These are phyloP conservation scores for Brevimyrus niger DNA, from an alignment of 2,113 vertebrate species.

Conservation along the genomic window DNA sequence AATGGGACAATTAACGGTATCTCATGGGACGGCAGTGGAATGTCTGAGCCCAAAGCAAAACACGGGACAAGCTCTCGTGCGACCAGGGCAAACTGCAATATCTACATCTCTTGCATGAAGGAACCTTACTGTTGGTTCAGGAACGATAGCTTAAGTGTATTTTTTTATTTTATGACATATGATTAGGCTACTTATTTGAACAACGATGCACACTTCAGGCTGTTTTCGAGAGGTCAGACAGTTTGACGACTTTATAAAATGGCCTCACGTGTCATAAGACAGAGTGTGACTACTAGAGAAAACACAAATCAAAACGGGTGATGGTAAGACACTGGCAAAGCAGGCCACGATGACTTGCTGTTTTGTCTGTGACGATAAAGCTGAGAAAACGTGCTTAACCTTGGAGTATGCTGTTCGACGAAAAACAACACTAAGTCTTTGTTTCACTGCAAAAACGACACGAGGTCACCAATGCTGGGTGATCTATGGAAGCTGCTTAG, in stretches of 20 bases:
- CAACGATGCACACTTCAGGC: not conserved
- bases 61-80: not conserved
- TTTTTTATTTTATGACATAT: not conserved
- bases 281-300: not conserved
- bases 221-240: not conserved
- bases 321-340: not conserved
- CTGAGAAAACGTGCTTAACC: constrained; percentile 14
- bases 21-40: constrained; percentile 24
- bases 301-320: not conserved
- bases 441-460: not conserved
- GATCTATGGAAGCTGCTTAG: not conserved
- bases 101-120: not conserved
- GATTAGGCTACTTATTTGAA: not conserved
- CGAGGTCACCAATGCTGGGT: not conserved
- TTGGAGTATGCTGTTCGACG: not conserved
- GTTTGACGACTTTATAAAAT: not conserved
- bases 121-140: not conserved
- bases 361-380: constrained; percentile 6
- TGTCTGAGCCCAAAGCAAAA: constrained; percentile 19
- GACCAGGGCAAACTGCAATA: not conserved
- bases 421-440: not conserved
- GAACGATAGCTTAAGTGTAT: not conserved
- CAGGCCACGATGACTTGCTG: not conserved
- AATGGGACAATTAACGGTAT: constrained; percentile 18
- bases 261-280: not conserved